A percentile compares a stretch with the other conserved stretches of the same genome.
Evolutionary conservation across 2,888 invertebrate species (phyloP).

Genomic region (Alsophila aescularia): DNA sequence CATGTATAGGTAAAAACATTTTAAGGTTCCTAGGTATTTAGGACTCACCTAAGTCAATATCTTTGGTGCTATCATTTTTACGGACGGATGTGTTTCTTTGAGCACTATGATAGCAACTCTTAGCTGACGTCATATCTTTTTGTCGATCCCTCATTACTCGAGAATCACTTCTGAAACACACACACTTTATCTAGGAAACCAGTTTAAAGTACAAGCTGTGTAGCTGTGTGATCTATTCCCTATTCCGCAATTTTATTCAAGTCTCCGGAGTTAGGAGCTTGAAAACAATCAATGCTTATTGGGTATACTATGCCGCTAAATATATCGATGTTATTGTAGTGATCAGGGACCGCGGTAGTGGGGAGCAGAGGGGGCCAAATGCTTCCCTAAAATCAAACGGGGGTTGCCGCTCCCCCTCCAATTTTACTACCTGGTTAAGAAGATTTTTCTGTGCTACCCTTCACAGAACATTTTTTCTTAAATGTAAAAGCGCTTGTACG

Average conservation of each 20-base stretch:
- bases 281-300: background rate
- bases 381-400: too few relatives aligned
- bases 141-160: slow-evolving; percentile 53
- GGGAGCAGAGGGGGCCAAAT: too few relatives aligned
- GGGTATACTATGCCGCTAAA: slow-evolving; percentile 8
- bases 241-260: too few relatives aligned
- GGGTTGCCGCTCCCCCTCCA: too few relatives aligned
- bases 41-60: slow-evolving; percentile 74
- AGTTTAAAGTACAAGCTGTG: background rate
- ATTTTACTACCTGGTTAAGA: too few relatives aligned
- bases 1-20: background rate
- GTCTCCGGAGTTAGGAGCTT: background rate
- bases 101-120: slow-evolving; percentile 54
- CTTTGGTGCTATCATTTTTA: slow-evolving; percentile 63
- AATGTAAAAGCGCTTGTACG: too few relatives aligned
- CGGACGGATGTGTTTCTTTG: slow-evolving; percentile 73
- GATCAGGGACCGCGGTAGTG: too few relatives aligned
- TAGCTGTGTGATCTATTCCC: too few relatives aligned
- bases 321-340: slow-evolving; percentile 41
- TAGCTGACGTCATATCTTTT: slow-evolving; percentile 49
- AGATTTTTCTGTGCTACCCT: too few relatives aligned
- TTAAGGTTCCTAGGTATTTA: background rate
- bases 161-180: slow-evolving; percentile 52
- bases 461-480: too few relatives aligned
- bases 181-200: background rate